Conservation (phyloP, 1,140 invertebrate genomes). For the Caenorhabditis brenneri region DNA sequence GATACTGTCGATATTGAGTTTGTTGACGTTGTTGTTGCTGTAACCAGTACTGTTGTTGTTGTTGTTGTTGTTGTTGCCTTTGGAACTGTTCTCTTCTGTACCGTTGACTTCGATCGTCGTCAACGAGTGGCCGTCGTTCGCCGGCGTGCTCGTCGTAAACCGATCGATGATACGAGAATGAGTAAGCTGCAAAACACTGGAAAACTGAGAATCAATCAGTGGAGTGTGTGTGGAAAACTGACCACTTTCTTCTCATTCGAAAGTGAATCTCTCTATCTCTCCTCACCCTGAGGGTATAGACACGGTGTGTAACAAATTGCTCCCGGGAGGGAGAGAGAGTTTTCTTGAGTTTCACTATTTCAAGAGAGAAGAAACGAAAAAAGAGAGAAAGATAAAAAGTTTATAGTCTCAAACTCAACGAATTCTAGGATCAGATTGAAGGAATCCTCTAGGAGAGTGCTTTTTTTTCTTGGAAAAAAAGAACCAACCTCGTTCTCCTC, state of each 20-base stretch:
- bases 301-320: constrained; percentile 31
- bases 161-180: constrained; percentile 43
- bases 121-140: constrained; percentile 23
- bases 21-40: too few relatives aligned
- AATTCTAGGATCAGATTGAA: neutral
- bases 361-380: neutral
- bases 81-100: neutral
- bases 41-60: neutral
- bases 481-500: constrained; percentile 16
- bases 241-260: neutral
- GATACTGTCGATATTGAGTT: neutral
- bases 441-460: neutral
- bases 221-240: neutral
- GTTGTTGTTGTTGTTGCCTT: neutral
- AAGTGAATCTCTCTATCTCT: too few relatives aligned
- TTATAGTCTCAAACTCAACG: neutral
- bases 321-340: neutral
- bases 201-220: neutral
- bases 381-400: neutral
- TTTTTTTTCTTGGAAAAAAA: neutral
- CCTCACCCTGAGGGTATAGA: neutral
- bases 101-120: neutral
- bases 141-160: constrained; percentile 34
- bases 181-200: neutral
- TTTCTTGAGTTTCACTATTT: neutral